These are phyloP conservation scores for Mimas tiliae DNA, from an alignment of 2,888 invertebrate species.

Conservation along the genomic window DNA sequence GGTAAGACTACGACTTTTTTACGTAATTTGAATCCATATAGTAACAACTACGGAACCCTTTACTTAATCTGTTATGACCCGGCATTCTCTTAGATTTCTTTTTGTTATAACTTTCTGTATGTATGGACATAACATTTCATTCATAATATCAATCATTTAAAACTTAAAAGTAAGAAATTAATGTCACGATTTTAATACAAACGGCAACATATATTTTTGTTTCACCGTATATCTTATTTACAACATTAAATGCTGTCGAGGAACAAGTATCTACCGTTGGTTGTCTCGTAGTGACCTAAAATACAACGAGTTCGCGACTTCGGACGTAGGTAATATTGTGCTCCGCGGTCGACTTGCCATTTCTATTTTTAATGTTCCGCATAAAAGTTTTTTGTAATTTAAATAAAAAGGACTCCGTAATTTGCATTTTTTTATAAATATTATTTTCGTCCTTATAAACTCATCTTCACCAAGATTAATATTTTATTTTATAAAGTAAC, in stretches of 20 bases:
- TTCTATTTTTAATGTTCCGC: conserved; percentile 2
- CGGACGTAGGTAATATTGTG: conserved; percentile 50
- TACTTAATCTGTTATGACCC: not conserved
- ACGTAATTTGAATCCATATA: no score
- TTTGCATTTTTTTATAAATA: not conserved
- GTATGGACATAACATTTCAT: no score
- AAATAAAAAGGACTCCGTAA: not conserved
- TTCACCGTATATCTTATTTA: conserved; percentile 54
- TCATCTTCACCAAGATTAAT: not conserved
- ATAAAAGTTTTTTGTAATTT: conserved; percentile 5
- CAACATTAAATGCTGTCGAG: conserved; percentile 47
- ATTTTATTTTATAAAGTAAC: not conserved
- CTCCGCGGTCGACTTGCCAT: conserved; percentile 8
- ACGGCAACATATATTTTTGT: conserved; percentile 35
- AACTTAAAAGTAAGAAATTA: not conserved
- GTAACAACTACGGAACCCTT: no score
- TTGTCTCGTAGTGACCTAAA: conserved; percentile 63
- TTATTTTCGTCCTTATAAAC: not conserved
- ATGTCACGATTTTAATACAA: not conserved
- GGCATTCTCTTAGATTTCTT: not conserved
- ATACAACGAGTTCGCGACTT: conserved; percentile 56
- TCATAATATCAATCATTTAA: not conserved
- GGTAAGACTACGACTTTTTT: no score
- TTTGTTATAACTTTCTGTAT: not conserved
- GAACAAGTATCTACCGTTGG: conserved; percentile 66